Conservation (phyloP, 2,797 vertebrate species). For the Typhlichthys eigenmanni region DNA sequence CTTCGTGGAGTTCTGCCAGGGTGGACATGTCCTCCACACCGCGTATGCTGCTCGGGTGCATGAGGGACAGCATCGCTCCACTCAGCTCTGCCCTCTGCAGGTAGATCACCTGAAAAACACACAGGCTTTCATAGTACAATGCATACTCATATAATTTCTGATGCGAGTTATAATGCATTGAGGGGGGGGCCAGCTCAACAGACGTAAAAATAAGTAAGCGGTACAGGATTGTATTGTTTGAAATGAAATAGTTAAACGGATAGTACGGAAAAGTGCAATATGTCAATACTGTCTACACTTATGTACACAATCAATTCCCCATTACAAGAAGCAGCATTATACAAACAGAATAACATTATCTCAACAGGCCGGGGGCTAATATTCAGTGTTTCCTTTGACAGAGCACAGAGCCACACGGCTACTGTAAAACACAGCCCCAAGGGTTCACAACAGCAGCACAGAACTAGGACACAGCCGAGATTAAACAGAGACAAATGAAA, state of each 20-base stretch:
- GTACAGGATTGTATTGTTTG: too few species aligned
- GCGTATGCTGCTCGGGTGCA: conserved; percentile 82
- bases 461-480: conserved; percentile 3
- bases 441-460: neutral
- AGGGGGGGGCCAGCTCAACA: neutral
- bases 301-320: too few species aligned
- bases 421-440: neutral
- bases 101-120: conserved; percentile 74
- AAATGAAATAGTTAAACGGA: too few species aligned
- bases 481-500: conserved; percentile 32
- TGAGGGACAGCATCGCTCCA: conserved; percentile 79
- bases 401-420: conserved; percentile 2
- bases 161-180: too few species aligned
- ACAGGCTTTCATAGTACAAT: neutral
- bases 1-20: conserved; percentile 88
- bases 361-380: neutral
- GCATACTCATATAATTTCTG: neutral
- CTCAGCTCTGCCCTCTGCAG: conserved; percentile 74
- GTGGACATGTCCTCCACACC: conserved; percentile 89
- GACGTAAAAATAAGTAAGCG: too few species aligned
- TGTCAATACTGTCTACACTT: too few species aligned
- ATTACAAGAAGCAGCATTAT: too few species aligned
- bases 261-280: too few species aligned
- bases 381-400: conserved; percentile 1
- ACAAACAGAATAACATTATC: too few species aligned